Evolutionary conservation across 1,140 invertebrate genomes (phyloP), one percentile per base, ranked within the genome.

Genomic region (Onthophagus taurus): DNA sequence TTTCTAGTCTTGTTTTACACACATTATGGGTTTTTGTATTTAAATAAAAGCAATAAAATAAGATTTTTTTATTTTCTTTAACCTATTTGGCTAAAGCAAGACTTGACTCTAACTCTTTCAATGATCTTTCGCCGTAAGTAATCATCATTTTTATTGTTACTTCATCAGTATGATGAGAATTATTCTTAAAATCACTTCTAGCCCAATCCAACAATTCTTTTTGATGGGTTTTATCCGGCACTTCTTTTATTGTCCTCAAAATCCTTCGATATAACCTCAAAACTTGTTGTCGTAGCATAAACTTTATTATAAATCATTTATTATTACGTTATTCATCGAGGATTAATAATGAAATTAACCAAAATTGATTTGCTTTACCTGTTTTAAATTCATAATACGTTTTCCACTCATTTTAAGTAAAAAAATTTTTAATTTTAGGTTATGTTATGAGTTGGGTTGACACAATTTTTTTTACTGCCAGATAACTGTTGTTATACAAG

Each of bases 231-330:
- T 75, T 62, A 60, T 84, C 76, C 2, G 79, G 75, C 6, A 87
- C 74, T 59, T 78, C 60, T 49, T 68, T 70, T 42, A 83, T 72
- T 13, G 78, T 72, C 38, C 75, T 71, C 45, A 85, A 75, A 42
- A 87, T 80, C 26, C 78, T 73, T 46, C 78, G 67, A 54, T 87
- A 89, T 1, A 86, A 59, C 55, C 80, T 80, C n/a, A 85, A 58
- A 2, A 87, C 83, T 65, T 85, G 76, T 66, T 79, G 75, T 31
- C 79, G 72, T 16, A 84, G 61, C 56, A 88, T 73, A 66, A 88
- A 87, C 83, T 87, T n/a, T n/a, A n/a, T n/a, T n/a, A n/a, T n/a
- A n/a, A n/a, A n/a, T n/a, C n/a, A n/a, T n/a, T n/a, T n/a, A n/a
- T n/a, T n/a, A n/a, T n/a, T n/a, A n/a, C n/a, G n/a, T n/a, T n/a